These are phyloP conservation scores for Pongo abelii DNA, from an alignment of 2,113 vertebrate genomes.

Conservation along the genomic window DNA sequence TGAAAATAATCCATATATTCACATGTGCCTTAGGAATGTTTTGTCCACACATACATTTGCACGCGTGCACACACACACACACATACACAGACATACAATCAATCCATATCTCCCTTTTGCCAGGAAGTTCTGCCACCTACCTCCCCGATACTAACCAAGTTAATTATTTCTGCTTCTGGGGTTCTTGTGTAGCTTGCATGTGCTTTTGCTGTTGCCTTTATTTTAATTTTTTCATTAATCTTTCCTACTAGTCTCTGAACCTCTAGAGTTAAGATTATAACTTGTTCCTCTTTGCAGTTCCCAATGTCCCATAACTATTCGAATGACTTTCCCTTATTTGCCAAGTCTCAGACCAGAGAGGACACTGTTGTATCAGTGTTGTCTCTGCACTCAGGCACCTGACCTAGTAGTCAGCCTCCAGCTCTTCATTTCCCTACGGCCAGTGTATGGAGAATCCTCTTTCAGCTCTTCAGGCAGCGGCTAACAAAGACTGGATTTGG, in stretches of 20 bases:
- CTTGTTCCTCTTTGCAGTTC: not conserved
- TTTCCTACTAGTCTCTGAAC: not conserved
- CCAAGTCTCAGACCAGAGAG: not conserved
- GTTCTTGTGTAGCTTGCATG: accelerated
- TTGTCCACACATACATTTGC: accelerated
- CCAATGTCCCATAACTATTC: accelerated
- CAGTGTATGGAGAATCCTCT: not conserved
- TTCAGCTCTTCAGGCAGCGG: not conserved
- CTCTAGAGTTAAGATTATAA: not conserved
- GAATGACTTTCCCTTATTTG: not conserved
- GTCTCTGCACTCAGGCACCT: accelerated
- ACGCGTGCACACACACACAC: accelerated
- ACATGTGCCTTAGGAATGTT: not conserved
- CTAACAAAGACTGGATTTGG: not conserved
- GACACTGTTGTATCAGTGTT: not conserved
- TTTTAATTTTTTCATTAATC: not conserved
- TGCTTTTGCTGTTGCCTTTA: not conserved
- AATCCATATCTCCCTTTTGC: no score
- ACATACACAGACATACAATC: not conserved
- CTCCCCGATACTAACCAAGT: not conserved
- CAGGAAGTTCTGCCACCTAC: not conserved
- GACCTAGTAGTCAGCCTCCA: not conserved
- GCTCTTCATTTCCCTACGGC: not conserved
- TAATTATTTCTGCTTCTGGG: not conserved
- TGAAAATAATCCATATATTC: accelerated